Conservation (phyloP, 1,140 invertebrate genomes). For the Coptotermes formosanus region DNA sequence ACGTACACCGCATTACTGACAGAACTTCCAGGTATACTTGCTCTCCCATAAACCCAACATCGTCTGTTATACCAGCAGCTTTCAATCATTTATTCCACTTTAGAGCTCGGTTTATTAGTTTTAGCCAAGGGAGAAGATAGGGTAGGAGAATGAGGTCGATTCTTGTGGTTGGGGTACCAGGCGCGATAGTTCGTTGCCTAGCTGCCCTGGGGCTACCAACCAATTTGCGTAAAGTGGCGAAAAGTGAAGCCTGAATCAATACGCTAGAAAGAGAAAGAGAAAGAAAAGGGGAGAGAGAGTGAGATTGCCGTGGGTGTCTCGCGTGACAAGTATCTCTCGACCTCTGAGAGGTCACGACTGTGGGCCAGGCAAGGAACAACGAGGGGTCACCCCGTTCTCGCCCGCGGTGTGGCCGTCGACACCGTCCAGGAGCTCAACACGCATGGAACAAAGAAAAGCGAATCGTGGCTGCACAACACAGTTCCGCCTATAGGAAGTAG, state of each 20-base stretch:
- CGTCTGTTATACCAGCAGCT: not conserved
- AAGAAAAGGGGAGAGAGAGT: not conserved
- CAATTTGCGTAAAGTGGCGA: slow-evolving; percentile 30
- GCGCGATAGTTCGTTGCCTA: not conserved
- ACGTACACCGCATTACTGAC: too few species aligned
- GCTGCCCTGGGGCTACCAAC: slow-evolving; percentile 22
- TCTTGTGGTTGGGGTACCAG: slow-evolving; percentile 6
- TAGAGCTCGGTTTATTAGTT: not conserved
- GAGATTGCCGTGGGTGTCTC: not conserved
- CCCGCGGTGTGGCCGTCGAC: not conserved
- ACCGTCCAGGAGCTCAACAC: not conserved
- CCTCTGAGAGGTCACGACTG: not conserved
- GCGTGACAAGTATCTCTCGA: slow-evolving; percentile 7
- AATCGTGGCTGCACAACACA: too few species aligned
- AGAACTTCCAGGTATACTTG: too few species aligned
- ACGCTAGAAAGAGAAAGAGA: not conserved
- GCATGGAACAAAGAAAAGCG: not conserved
- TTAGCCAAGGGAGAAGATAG: not conserved
- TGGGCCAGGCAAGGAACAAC: not conserved
- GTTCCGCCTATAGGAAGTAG: too few species aligned
- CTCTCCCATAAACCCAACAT: not conserved
- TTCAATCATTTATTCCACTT: not conserved
- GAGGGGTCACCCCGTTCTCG: not conserved
- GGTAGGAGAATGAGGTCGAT: not conserved
- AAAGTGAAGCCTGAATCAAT: slow-evolving; percentile 24